phyloP scores from a whole-genome alignment of 1,140 invertebrate species.

The Manduca sexta region DNA sequence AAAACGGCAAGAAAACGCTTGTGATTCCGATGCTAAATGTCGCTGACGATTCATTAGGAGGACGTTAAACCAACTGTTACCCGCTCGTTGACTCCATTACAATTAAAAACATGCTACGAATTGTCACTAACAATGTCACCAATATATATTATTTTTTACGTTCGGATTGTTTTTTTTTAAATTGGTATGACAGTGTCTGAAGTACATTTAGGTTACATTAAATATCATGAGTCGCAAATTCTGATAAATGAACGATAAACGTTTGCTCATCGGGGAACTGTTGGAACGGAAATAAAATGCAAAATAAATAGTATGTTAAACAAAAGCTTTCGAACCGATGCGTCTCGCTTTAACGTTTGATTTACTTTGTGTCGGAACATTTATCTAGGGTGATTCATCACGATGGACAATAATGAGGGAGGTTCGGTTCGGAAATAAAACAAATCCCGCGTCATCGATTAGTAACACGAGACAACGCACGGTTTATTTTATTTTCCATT shows the following conservation, averaged over 20 bases:
- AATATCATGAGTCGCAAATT: slow-evolving; percentile 24
- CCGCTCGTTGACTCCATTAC: not conserved
- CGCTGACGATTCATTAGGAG: slow-evolving; percentile 29
- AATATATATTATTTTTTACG: no score
- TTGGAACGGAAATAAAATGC: slow-evolving; percentile 33
- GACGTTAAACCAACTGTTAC: not conserved
- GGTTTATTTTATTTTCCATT: slow-evolving; percentile 17
- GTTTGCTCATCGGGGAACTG: slow-evolving; percentile 22
- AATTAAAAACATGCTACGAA: slow-evolving; percentile 14
- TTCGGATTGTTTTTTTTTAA: no score
- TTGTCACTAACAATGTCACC: not conserved
- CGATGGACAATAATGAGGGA: slow-evolving; percentile 47
- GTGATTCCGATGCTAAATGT: slow-evolving; percentile 29
- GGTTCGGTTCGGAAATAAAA: slow-evolving; percentile 44
- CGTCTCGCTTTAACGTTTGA: slow-evolving; percentile 31
- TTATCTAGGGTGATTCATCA: slow-evolving; percentile 64
- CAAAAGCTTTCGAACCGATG: slow-evolving; percentile 42
- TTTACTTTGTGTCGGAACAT: slow-evolving; percentile 53
- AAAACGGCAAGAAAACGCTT: slow-evolving; percentile 39
- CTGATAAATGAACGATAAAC: slow-evolving; percentile 33
- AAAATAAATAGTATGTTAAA: slow-evolving; percentile 37
- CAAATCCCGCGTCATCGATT: slow-evolving; percentile 50
- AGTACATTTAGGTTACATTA: slow-evolving; percentile 16
- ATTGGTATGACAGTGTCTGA: no score
- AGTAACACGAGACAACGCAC: slow-evolving; percentile 46